phyloP scores from a whole-genome alignment of 1,140 invertebrate species.

The Camponotus pennsylvanicus region DNA sequence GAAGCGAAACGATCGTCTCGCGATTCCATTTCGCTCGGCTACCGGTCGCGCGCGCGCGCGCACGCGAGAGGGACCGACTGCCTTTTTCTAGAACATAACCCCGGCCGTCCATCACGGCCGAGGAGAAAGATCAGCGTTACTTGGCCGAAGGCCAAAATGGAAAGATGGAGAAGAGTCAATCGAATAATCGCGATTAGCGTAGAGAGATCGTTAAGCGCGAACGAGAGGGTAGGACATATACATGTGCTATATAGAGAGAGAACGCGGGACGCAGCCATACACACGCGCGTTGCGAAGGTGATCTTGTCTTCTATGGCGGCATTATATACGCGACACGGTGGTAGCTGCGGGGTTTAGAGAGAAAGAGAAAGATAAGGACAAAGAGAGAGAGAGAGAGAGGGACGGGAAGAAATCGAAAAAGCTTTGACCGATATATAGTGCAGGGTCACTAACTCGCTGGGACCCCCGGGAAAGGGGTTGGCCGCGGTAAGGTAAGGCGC shows the following conservation, averaged over 20 bases:
- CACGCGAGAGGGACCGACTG: neutral
- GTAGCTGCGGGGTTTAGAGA: neutral
- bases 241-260: neutral
- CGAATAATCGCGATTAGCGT: neutral
- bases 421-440: conserved; percentile 20
- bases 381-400: conserved; percentile 29
- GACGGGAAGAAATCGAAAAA: neutral
- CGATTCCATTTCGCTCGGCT: neutral
- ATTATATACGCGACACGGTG: conserved; percentile 31
- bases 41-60: neutral
- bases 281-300: conserved; percentile 17
- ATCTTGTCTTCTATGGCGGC: conserved; percentile 58
- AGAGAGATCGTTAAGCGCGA: neutral
- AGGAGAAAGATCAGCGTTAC: neutral
- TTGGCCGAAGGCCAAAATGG: no score
- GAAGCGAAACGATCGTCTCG: neutral
- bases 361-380: neutral
- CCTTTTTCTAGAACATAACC: conserved; percentile 15
- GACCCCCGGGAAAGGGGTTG: neutral
- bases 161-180: neutral
- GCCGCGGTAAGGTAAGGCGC: neutral
- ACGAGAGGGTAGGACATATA: neutral
- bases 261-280: conserved; percentile 9
- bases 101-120: neutral
- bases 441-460: neutral